These are phyloP conservation scores for Epicampocera succincta DNA, from an alignment of 2,888 invertebrate species.

Conservation along the genomic window DNA sequence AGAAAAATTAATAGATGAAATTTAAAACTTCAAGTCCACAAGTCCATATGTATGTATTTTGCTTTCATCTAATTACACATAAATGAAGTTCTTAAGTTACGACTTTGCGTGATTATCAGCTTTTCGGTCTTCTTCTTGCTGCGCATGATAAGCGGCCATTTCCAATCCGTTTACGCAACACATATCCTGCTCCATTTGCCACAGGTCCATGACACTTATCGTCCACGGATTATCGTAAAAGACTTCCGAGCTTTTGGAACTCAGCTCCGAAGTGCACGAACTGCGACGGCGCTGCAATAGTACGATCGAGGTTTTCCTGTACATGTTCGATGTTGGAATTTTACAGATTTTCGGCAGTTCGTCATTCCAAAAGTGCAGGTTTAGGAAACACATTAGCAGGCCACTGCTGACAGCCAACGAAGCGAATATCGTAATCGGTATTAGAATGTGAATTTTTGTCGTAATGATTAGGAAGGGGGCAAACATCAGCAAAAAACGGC, in stretches of 20 bases:
- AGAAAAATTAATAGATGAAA: too few relatives aligned
- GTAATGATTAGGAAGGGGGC: slow-evolving; percentile 77
- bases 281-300: slow-evolving; percentile 74
- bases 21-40: too few relatives aligned
- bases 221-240: slow-evolving; percentile 73
- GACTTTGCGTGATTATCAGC: too few relatives aligned
- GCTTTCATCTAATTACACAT: too few relatives aligned
- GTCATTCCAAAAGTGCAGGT: slow-evolving; percentile 78
- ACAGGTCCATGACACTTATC: slow-evolving; percentile 77
- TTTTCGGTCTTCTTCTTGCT: too few relatives aligned
- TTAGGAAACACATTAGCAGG: slow-evolving; percentile 76
- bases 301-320: slow-evolving; percentile 75
- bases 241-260: slow-evolving; percentile 55
- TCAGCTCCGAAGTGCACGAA: slow-evolving; percentile 74
- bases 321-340: slow-evolving; percentile 78
- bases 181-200: slow-evolving; percentile 73
- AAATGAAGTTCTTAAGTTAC: too few relatives aligned
- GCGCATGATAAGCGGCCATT: not conserved
- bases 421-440: slow-evolving; percentile 79
- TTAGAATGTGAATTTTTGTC: slow-evolving; percentile 75
- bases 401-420: slow-evolving; percentile 78
- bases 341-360: slow-evolving; percentile 75
- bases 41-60: too few relatives aligned
- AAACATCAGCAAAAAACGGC: slow-evolving; percentile 77
- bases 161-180: too few relatives aligned